Conservation (phyloP, 1,140 invertebrate species). For the Rhyzopertha dominica region DNA sequence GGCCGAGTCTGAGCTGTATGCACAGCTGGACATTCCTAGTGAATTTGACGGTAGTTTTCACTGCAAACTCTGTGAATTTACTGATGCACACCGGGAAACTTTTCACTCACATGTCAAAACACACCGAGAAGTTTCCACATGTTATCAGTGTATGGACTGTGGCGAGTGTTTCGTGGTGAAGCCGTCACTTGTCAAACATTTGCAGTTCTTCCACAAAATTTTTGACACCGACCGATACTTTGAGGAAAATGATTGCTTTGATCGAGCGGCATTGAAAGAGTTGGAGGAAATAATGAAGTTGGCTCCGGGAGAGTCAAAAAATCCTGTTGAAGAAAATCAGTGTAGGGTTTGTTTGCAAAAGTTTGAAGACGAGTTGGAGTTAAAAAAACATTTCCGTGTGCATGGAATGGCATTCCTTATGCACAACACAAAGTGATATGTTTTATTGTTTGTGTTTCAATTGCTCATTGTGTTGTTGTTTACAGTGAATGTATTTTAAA, state of each 20-base stretch:
- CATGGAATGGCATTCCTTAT: constrained; percentile 65
- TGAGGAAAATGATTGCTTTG: constrained; percentile 51
- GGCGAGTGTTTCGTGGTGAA: constrained; percentile 62
- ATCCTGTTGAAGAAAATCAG: constrained; percentile 54
- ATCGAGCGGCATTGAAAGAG: constrained; percentile 48
- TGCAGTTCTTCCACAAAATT: constrained; percentile 57
- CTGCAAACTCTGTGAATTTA: constrained; percentile 52
- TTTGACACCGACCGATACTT: constrained; percentile 54
- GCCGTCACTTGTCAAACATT: constrained; percentile 59
- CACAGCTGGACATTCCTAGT: constrained; percentile 30
- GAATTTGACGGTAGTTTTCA: constrained; percentile 45
- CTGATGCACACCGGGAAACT: constrained; percentile 40
- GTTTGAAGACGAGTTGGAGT: constrained; percentile 52
- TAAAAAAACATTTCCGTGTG: constrained; percentile 58
- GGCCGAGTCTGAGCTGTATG: constrained; percentile 17
- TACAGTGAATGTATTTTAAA: too few species aligned
- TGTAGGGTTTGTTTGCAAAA: constrained; percentile 59
- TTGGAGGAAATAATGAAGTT: constrained; percentile 42
- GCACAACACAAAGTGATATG: too few species aligned
- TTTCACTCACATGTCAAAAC: constrained; percentile 52
- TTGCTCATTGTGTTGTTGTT: too few species aligned
- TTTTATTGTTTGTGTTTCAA: too few species aligned
- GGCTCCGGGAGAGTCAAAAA: constrained; percentile 37
- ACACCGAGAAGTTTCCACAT: constrained; percentile 53
- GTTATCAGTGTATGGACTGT: constrained; percentile 63